These are phyloP conservation scores for Metridium senile DNA, from an alignment of 92 coral and sea anemone species.

Conservation along the genomic window DNA sequence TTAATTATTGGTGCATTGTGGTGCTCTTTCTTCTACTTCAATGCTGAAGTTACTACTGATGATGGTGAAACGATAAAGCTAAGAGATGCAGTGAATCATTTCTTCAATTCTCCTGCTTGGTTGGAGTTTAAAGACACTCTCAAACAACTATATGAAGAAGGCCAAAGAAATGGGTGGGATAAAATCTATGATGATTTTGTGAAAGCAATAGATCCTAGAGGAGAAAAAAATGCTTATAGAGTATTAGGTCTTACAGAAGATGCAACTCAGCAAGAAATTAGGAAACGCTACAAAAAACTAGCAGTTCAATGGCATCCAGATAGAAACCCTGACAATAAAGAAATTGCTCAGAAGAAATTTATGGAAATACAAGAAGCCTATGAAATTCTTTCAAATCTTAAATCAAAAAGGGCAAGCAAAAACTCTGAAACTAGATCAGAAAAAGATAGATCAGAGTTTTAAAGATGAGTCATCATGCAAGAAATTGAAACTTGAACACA, in stretches of 20 bases:
- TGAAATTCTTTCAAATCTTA: conserved; percentile 85
- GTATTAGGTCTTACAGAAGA: conserved; percentile 85
- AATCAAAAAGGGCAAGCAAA: conserved; percentile 70
- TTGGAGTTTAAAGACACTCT: conserved; percentile 89
- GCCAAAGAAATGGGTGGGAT: conserved; percentile 97
- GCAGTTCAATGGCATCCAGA: conserved; percentile 98
- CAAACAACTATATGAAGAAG: conserved; percentile 83
- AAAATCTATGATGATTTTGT: conserved; percentile 96
- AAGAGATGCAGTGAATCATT: conserved; percentile 92
- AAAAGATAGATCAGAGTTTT: conserved; percentile 64
- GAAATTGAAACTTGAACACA: conserved; percentile 23
- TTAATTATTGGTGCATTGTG: conserved; percentile 73
- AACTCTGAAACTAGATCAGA: conserved; percentile 75
- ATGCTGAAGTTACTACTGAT: conserved; percentile 94
- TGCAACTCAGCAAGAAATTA: conserved; percentile 85
- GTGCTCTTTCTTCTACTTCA: conserved; percentile 94
- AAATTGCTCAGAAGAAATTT: conserved; percentile 82
- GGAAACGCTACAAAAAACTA: conserved; percentile 84
- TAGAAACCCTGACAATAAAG: conserved; percentile 69
- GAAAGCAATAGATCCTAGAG: conserved; percentile 95
- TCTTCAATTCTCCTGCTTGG: conserved; percentile 98
- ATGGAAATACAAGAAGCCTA: conserved; percentile 98
- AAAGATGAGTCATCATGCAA: conserved; percentile 13
- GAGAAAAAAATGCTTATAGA: conserved; percentile 94
- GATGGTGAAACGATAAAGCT: conserved; percentile 97